phyloP scores from a whole-genome alignment of 2,113 vertebrate species.

The Dicaeum eximium region DNA sequence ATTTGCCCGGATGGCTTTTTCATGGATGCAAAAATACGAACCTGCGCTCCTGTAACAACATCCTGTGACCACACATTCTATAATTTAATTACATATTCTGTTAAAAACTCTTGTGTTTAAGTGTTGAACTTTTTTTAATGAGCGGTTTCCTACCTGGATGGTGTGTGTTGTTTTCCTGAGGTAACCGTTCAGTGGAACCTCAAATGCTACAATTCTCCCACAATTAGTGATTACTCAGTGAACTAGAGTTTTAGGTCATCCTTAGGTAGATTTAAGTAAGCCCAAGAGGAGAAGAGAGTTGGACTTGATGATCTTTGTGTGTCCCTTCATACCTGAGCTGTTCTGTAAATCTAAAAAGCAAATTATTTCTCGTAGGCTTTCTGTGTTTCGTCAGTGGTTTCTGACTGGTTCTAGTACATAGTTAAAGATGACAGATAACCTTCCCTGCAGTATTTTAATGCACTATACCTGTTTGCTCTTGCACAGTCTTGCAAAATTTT shows the following conservation, averaged over 20 bases:
- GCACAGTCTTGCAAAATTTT: background rate
- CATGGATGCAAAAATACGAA: background rate
- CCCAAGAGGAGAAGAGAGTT: background rate
- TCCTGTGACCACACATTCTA: background rate
- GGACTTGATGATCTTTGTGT: background rate
- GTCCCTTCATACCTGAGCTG: background rate
- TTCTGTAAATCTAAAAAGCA: background rate
- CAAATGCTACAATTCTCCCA: background rate
- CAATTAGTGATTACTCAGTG: background rate
- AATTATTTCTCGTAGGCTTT: background rate
- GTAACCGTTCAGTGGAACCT: background rate
- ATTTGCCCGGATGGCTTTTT: background rate
- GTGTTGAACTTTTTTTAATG: background rate
- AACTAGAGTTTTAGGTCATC: background rate
- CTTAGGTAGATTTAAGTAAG: background rate
- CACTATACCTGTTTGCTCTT: background rate
- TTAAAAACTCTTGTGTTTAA: background rate
- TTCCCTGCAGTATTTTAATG: background rate
- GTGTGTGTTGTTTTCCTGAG: background rate
- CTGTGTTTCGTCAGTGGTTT: background rate
- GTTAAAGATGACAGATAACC: background rate
- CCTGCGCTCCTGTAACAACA: background rate
- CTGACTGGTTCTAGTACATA: background rate
- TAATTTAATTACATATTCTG: background rate
- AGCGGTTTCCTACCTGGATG: background rate